Base-by-base conservation (phyloP, 37 sponge, comb jelly and placozoan genomes). In the Axinella damicornis region DNA sequence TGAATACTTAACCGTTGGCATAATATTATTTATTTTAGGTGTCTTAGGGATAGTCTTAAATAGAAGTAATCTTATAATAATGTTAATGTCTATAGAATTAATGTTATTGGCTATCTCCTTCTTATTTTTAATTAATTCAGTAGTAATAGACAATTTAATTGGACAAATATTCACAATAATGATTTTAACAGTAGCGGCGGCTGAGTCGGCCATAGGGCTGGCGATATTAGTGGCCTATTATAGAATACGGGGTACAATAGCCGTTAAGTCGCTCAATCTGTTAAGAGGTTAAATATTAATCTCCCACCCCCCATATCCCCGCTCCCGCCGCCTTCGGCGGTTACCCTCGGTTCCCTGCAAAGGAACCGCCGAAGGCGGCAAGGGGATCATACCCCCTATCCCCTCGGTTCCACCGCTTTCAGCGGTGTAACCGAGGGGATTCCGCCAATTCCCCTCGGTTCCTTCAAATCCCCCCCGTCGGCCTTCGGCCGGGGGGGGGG, bases 61-160 rank as follows among this genome's bases (percentile, higher is more conserved):
- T 92, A 82, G 92, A 65, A 92, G 79, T 39, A 92, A 83, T 66
- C 39, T 92, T 52, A 87, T 92, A 70, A 92, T 92, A 82, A 83
- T 92, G 79, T 77, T 92, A 78, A 92, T 92, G 92, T 92, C 84
- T 20, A 87, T 92, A 60, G 92, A 92, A 78, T 83, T 92, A 53
- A 92, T 92, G 92, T 87, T 85, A 66, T 86, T 91, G 71, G 91
- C 87, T 21, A 80, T 91, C 70, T 81, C 82, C 57, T 82, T 73
- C 60, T 65, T 77, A 68, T 86, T 91, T 76, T 71, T 86, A 81
- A 69, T 60, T 30, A 74, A 72, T 70, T 91, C 91, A 20, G 78
- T 76, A 18, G 75, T 31, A 9, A 66, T 91, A 25, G 87, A 86
- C 41, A 59, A 80, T 76, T 35, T 85, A 76, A 76, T 82, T 12